A percentile compares a stretch with the other conserved stretches of the same genome.
phyloP scores from a whole-genome alignment of 2,113 vertebrate genomes.

The Henicopernis longicauda region DNA sequence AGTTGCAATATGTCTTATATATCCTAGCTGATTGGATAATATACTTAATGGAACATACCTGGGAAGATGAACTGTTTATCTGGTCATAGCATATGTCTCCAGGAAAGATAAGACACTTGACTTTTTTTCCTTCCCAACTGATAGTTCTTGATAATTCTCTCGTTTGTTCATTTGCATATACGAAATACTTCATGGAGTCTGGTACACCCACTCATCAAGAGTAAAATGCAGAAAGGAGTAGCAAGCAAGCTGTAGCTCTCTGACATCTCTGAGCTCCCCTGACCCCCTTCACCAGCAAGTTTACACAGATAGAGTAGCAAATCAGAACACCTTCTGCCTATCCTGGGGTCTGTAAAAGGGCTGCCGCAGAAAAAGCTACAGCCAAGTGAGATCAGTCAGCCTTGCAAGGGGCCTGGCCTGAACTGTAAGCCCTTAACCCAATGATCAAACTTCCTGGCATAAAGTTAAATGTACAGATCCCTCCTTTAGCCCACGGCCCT shows the following conservation, averaged over 20 bases:
- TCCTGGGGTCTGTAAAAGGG: neutral
- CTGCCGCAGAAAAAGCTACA: neutral
- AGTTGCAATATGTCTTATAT: conserved; percentile 7
- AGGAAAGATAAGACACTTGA: conserved; percentile 4
- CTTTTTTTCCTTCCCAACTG: neutral
- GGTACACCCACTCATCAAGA: neutral
- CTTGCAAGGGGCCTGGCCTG: neutral
- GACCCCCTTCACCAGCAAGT: neutral
- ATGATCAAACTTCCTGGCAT: neutral
- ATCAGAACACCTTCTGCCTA: neutral
- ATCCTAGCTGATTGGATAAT: conserved; percentile 29
- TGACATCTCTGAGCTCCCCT: neutral
- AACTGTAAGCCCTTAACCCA: neutral
- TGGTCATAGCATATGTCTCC: neutral
- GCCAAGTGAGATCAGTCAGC: neutral
- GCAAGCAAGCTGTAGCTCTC: neutral
- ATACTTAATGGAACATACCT: conserved; percentile 43
- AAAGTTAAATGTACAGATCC: neutral
- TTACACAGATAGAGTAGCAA: accelerated
- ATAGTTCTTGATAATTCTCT: conserved; percentile 6
- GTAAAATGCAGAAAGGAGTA: neutral
- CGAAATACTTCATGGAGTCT: neutral
- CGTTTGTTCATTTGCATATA: neutral
- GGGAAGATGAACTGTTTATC: conserved; percentile 42
- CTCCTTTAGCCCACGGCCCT: neutral